Evolutionary conservation across 1,140 invertebrate species (phyloP).

Genomic region (Drosophila erecta): DNA sequence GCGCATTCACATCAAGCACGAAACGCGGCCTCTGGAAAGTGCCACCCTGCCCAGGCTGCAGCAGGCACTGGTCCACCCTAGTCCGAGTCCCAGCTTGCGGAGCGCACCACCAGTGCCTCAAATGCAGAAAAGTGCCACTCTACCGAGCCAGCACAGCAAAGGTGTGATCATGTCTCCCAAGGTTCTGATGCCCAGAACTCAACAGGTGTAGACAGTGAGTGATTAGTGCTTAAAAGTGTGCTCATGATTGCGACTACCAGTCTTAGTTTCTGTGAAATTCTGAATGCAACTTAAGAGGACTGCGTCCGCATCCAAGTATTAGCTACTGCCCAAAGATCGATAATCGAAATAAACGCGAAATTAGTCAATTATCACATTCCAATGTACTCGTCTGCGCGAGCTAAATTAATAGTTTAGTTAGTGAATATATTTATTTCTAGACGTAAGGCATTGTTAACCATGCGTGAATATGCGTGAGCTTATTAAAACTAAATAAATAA

Average conservation of each 20-base stretch:
- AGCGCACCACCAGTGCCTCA: conserved; percentile 60
- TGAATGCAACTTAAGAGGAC: conserved; percentile 10
- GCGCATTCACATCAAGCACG: conserved; percentile 67
- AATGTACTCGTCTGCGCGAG: conserved; percentile 9
- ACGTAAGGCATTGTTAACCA: conserved; percentile 10
- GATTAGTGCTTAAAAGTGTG: not conserved
- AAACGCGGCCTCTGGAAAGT: conserved; percentile 56
- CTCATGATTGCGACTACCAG: not conserved
- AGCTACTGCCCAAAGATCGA: conserved; percentile 53
- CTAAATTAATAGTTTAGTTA: conserved; percentile 10
- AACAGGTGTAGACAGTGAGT: conserved; percentile 14
- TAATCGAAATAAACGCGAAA: conserved; percentile 17
- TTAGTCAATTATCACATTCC: conserved; percentile 34
- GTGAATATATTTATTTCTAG: conserved; percentile 24
- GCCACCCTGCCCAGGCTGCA: conserved; percentile 55
- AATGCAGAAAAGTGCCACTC: conserved; percentile 28
- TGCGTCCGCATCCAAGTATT: conserved; percentile 35
- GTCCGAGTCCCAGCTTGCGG: conserved; percentile 61
- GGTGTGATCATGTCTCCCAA: conserved; percentile 72
- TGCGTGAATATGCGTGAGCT: not conserved
- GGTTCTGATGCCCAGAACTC: conserved; percentile 50
- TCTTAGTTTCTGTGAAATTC: conserved; percentile 2
- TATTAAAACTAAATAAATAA: not conserved
- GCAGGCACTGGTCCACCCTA: conserved; percentile 46
- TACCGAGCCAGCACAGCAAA: conserved; percentile 32